phyloP scores from a whole-genome alignment of 2,113 vertebrate species.

The Abramis brama region DNA sequence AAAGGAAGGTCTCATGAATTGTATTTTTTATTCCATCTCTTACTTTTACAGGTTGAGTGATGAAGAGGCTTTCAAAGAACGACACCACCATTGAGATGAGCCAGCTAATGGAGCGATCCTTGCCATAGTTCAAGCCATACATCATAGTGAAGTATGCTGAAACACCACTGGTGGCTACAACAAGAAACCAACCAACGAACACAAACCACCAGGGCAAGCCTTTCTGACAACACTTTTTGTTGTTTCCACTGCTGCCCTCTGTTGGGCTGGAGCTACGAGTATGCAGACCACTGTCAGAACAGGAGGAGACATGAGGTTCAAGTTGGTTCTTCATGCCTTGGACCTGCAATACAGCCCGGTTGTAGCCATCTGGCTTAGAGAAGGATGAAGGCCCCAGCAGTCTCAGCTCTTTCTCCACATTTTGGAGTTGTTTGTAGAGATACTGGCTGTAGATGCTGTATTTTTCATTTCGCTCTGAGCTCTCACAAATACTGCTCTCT shows the following conservation, averaged over 20 bases:
- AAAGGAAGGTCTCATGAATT: neutral
- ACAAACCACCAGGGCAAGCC: conserved; percentile 93
- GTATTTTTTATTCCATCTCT: conserved; percentile 36
- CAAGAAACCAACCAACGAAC: conserved; percentile 88
- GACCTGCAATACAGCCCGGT: conserved; percentile 81
- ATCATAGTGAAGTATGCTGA: conserved; percentile 93
- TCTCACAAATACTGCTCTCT: conserved; percentile 68
- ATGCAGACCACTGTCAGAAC: conserved; percentile 60
- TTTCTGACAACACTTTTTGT: conserved; percentile 69
- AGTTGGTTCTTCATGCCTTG: conserved; percentile 84
- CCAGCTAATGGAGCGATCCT: conserved; percentile 90
- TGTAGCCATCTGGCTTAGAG: conserved; percentile 76
- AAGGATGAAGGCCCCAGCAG: conserved; percentile 81
- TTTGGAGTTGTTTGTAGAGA: conserved; percentile 85
- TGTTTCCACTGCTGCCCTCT: conserved; percentile 38
- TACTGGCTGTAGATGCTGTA: conserved; percentile 75
- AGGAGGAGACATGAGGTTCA: conserved; percentile 66
- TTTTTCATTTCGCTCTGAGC: conserved; percentile 69
- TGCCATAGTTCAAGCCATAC: conserved; percentile 88
- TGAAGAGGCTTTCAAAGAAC: conserved; percentile 90
- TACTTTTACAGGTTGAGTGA: conserved; percentile 94
- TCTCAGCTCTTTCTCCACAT: conserved; percentile 80
- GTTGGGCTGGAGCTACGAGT: conserved; percentile 67
- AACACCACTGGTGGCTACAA: conserved; percentile 81
- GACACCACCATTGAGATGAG: conserved; percentile 91